Base-by-base conservation (phyloP, 1,140 invertebrate genomes). In the Macrobrachium nipponense region DNA sequence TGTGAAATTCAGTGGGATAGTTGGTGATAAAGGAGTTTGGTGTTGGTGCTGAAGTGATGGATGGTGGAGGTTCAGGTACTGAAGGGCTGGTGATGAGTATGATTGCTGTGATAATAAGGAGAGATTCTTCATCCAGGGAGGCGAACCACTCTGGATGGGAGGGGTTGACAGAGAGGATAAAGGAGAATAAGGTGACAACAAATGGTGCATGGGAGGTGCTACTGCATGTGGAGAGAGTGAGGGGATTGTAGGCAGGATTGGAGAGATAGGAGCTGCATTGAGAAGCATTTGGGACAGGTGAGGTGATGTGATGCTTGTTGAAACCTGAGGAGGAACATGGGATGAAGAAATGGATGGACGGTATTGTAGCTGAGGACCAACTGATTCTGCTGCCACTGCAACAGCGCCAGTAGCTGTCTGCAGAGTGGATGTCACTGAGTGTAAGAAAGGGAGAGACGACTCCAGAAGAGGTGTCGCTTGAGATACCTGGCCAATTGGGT, bases 41-140 rank as follows among this genome's bases (percentile, higher is more conserved):
- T 75, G 80, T 61, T 62, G 80, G n/a, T 36, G 59, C 23, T 85
- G 83, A 17, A 78, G 66, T 23, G 68, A 58, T 7, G 84, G 73
- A 58, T 80, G 78, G 61, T 85, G 83, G n/a, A 86, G 84, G 36
- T 86, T 80, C 76, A 86, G 84, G 84, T 86, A 86, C 77, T 86
- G 84, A 66, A 86, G 84, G 23, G 84, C 61, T 59, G 84, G 75
- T 17, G 84, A 72, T 18, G 84, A 59, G 27, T 86, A 80, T 14
- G 68, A 20, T 7, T 77, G 44, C 5, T 66, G 51, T 18, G 82
- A 78, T 18, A 64, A 68, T 0, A 86, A 78, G 68, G 84, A 23
- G 36, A 18, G 58, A 70, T 80, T 73, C 44, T 86, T 86, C 36
- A 86, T 8, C 77, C 77, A 86, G 10, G 61, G 62, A 20, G 84